Base-by-base conservation (phyloP, 2,797 vertebrate genomes). In the Geotrypetes seraphini region DNA sequence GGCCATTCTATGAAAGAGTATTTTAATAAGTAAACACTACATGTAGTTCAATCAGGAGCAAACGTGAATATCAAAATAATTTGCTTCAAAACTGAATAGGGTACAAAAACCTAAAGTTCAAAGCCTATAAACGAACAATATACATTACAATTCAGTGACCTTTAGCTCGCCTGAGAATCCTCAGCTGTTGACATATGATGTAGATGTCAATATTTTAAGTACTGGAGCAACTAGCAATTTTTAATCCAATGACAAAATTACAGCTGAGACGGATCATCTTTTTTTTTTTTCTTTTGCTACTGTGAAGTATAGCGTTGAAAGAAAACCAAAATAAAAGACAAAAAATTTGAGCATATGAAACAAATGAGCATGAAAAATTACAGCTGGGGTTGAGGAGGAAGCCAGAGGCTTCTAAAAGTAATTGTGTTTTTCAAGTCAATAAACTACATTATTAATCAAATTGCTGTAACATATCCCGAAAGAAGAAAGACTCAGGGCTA, bases 241-340 rank as follows among this genome's bases (percentile, higher is more conserved):
- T 77, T 73, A 71, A 70, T 66, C 60, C 26, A 36, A 24, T 80
- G 79, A 71, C 79, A 82, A 75, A 68, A 53, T 58, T 58, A 51
- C 90, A 92, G 90, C 89, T 87, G 92, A 75, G 61, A 43, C 21
- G 37, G 58, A 78, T 94, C 89, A 84, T 64, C 53, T 57, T 25
- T 41, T 66, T 39, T 48, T n/a, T 67, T 69, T 47, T 53, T 54
- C 68, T 66, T 39, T 49, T 48, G 83, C 90, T 85, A 88, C 87
- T 71, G 76, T 87, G 85, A 91, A 86, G 75, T 75, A 81, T 73
- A 75, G 73, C 47, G 42, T 71, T 79, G 85, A 82, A 80, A 76
- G 59, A 60, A 69, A 73, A 92, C 86, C 87, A 92, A 91, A 89
- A 91, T 81, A 92, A 88, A 83, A 67, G 69, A 69, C 57, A 33